These are phyloP conservation scores for Hylaeus volcanicus DNA, from an alignment of 1,140 invertebrate species.

Conservation along the genomic window DNA sequence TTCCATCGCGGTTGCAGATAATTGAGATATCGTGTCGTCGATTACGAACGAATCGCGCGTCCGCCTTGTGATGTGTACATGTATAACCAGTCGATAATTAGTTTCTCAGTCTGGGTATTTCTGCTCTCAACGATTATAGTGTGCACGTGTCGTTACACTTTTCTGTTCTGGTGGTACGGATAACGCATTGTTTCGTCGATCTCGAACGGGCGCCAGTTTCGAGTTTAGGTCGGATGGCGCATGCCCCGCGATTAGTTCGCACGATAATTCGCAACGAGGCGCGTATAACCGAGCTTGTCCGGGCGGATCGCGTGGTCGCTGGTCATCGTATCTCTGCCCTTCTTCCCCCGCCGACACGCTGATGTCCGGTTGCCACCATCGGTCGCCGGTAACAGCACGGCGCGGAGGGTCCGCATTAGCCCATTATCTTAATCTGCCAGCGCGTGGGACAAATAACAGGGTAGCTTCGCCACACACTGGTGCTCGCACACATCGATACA, in stretches of 20 bases:
- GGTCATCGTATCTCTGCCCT: constrained; percentile 60
- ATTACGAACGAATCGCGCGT: constrained; percentile 30
- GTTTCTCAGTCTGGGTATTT: too few species aligned
- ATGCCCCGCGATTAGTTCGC: constrained; percentile 55
- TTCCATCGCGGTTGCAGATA: constrained; percentile 49
- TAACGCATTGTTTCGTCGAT: neutral
- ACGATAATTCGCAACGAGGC: constrained; percentile 60
- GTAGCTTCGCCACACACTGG: constrained; percentile 27
- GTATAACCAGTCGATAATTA: too few species aligned
- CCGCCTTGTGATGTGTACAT: too few species aligned
- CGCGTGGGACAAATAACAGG: constrained; percentile 67
- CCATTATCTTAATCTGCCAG: constrained; percentile 68
- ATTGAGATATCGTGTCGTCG: constrained; percentile 48
- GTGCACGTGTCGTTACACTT: too few species aligned
- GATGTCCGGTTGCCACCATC: constrained; percentile 38
- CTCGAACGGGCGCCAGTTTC: neutral
- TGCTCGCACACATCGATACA: neutral
- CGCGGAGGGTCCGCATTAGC: constrained; percentile 58
- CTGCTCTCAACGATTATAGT: too few species aligned
- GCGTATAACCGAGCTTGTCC: constrained; percentile 45
- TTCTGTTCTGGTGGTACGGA: too few species aligned
- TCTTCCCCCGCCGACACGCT: constrained; percentile 10
- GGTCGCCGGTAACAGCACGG: constrained; percentile 23
- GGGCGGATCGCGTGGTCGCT: constrained; percentile 61
- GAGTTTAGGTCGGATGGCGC: neutral